Base-by-base conservation (phyloP, 2,797 vertebrate genomes). In the Neopelma chrysocephalum region DNA sequence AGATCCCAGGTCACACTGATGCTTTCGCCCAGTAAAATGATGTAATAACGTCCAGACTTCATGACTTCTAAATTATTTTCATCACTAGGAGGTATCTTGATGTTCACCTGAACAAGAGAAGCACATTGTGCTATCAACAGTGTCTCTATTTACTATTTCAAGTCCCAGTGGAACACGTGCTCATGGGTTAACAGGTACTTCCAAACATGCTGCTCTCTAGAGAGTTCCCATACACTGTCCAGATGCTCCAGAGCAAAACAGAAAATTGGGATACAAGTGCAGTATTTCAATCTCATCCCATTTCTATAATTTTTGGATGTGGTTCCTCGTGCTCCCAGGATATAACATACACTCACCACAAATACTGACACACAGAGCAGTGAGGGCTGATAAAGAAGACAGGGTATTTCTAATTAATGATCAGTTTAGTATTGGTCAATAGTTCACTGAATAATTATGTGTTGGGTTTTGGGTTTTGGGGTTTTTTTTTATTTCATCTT, bases 1-100 rank as follows among this genome's bases (percentile, higher is more conserved):
- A 82, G 98, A 96, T 99, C 99, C 99, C 99, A 99, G 87, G 98
- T 98, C 65, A 99, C 95, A 11, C 97, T 98, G 79, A 99, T 98
- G 48, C 97, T 96, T 94, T 98, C 98, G 34, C 98, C 98, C 81
- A 99, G 96, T 72, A 99, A 97, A 89, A 99, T 78, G 5, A 99
- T 98, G 91, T 98, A 98, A 83, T 98, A 99, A 43, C 98, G 98
- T 42, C 99, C 99, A 10, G 99, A 99, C 21, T 96, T 98, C n/a
- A 99, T 48, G 50, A 99, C 98, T 97, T 99, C 98, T 42, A 99
- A 97, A 66, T 98, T 96, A 10, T 94, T 97, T 75, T 98, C 98
- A 45, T 98, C 98, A 51, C 80, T 97, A 70, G 98, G 98, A 15
- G 99, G 98, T 58, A 40, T 98, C 97, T 97, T 99, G 98, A 99